phyloP scores from a whole-genome alignment of 1,140 invertebrate genomes.

The Ditylenchus dipsaci region DNA sequence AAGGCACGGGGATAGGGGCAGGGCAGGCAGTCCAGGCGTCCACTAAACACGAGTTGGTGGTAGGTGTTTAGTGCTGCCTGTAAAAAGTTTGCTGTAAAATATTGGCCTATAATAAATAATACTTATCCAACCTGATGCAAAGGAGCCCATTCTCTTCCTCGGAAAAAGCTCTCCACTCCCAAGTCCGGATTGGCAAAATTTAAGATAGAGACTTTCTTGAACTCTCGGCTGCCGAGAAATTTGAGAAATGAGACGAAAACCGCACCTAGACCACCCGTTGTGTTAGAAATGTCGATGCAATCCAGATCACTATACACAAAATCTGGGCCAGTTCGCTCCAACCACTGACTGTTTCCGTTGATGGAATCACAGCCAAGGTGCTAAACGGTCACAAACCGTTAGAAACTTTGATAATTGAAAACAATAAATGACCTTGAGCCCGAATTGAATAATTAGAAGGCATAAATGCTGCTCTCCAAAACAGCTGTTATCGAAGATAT shows the following conservation, averaged over 20 bases:
- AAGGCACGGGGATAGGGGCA: background rate
- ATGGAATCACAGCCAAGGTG: too few species aligned
- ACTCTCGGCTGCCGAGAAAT: conserved; percentile 19
- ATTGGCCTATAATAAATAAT: conserved; percentile 9
- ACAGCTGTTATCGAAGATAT: conserved; percentile 10
- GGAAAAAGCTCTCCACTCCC: conserved; percentile 1
- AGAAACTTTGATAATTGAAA: background rate
- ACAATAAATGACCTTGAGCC: background rate
- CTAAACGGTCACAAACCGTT: too few species aligned
- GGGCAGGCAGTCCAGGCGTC: conserved; percentile 3
- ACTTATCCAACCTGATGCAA: background rate
- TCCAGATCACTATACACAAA: too few species aligned
- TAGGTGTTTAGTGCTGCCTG: conserved; percentile 16
- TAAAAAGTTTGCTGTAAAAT: conserved; percentile 6
- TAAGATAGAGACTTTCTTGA: conserved; percentile 4
- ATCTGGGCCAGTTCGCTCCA: too few species aligned
- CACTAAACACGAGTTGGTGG: conserved; percentile 20
- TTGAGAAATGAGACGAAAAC: conserved; percentile 19
- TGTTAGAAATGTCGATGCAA: too few species aligned
- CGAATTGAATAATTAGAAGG: conserved; percentile 8
- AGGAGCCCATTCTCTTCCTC: conserved; percentile 14
- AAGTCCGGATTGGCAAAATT: conserved; percentile 12
- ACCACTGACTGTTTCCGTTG: too few species aligned
- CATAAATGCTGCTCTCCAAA: conserved; percentile 20
- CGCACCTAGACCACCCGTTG: conserved; percentile 11